A percentile compares a stretch with the other conserved stretches of the same genome.
These are phyloP conservation scores for Erinaceus europaeus DNA, from an alignment of 2,113 vertebrate genomes.

Conservation along the genomic window DNA sequence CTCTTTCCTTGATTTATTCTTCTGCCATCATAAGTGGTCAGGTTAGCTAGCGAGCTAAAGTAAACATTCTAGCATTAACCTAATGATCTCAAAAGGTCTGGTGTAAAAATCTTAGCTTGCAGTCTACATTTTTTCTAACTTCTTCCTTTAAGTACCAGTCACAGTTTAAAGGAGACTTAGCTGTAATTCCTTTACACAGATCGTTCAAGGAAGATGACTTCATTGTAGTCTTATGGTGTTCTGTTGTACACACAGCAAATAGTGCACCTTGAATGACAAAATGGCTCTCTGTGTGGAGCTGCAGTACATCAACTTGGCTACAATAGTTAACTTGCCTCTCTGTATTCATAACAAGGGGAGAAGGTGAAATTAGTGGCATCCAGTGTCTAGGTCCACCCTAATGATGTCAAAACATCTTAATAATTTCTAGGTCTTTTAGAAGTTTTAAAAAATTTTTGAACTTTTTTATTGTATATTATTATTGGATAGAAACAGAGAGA, in stretches of 20 bases:
- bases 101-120: background rate
- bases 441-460: too few relatives aligned
- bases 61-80: background rate
- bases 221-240: background rate
- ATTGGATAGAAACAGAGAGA: too few relatives aligned
- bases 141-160: background rate
- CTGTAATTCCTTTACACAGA: conserved; percentile 8
- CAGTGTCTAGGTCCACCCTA: background rate
- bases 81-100: background rate
- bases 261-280: background rate
- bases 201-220: background rate
- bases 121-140: background rate
- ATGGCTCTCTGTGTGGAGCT: background rate
- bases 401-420: background rate
- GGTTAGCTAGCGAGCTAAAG: background rate
- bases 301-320: background rate
- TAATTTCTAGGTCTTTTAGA: background rate
- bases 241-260: background rate
- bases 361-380: background rate
- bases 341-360: background rate
- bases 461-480: too few relatives aligned
- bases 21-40: background rate
- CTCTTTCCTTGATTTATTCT: background rate
- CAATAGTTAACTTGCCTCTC: background rate
- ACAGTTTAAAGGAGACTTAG: background rate